Conservation (phyloP, 2,888 invertebrate genomes). For the Crepidodera aurea region DNA sequence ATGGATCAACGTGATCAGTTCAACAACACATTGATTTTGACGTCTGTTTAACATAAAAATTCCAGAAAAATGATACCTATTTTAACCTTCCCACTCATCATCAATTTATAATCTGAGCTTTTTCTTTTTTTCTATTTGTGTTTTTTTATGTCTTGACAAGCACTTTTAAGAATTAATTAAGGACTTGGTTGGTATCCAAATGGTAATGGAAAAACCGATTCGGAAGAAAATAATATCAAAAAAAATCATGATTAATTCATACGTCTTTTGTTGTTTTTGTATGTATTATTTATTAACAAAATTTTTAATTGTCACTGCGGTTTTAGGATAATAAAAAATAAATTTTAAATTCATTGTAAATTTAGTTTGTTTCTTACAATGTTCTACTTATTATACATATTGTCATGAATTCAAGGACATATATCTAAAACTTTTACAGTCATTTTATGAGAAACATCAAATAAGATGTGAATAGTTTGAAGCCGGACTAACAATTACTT, state of each 20-base stretch:
- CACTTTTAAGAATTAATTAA: slow-evolving; percentile 43
- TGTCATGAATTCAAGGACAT: neutral
- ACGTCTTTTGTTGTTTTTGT: slow-evolving; percentile 13
- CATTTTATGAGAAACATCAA: neutral
- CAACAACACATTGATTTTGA: slow-evolving; percentile 41
- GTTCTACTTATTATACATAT: too few relatives aligned
- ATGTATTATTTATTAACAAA: too few relatives aligned
- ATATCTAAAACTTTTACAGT: slow-evolving; percentile 1
- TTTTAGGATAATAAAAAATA: too few relatives aligned
- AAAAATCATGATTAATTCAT: slow-evolving; percentile 20
- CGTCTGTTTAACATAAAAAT: slow-evolving; percentile 41
- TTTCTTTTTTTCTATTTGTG: slow-evolving; percentile 32
- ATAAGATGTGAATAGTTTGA: neutral
- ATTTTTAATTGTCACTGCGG: too few relatives aligned
- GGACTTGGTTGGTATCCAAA: slow-evolving; percentile 41
- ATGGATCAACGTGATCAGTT: slow-evolving; percentile 22
- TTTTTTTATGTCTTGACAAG: slow-evolving; percentile 35
- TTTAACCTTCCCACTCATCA: slow-evolving; percentile 38
- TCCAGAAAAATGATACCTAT: slow-evolving; percentile 43
- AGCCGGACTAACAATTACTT: slow-evolving; percentile 1
- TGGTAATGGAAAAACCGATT: slow-evolving; percentile 36
- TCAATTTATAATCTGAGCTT: slow-evolving; percentile 38
- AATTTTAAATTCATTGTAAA: too few relatives aligned
- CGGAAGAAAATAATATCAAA: slow-evolving; percentile 13
- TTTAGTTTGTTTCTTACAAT: neutral